Evolutionary conservation across 2,888 invertebrate species (phyloP).

Genomic region (Lycaena phlaeas): DNA sequence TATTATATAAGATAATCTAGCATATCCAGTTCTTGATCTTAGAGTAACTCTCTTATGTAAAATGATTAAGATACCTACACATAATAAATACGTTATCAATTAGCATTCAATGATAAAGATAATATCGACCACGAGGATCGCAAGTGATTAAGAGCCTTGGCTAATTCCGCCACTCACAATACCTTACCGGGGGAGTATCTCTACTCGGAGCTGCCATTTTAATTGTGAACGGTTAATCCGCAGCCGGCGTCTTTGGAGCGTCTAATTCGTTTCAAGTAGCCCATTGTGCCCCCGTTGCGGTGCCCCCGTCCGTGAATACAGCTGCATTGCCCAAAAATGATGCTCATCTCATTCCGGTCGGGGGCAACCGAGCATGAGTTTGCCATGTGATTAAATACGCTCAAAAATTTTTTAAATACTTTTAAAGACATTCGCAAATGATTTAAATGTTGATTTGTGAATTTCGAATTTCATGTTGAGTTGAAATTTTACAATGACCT

Average conservation of each 20-base stretch:
- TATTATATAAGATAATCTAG: no score
- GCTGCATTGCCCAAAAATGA: constrained; percentile 29
- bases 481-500: no score
- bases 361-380: constrained; percentile 2
- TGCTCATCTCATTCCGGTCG: constrained; percentile 15
- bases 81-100: no score
- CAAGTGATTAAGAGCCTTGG: constrained; percentile 20
- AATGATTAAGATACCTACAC: no score
- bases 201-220: constrained; percentile 36
- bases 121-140: no score
- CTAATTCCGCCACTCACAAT: constrained; percentile 29
- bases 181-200: constrained; percentile 33
- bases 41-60: no score
- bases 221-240: constrained; percentile 52
- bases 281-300: constrained; percentile 32
- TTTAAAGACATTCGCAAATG: no score
- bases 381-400: neutral
- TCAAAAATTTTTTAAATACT: no score
- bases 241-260: constrained; percentile 42
- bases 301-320: constrained; percentile 28
- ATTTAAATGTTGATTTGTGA: no score
- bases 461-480: no score
- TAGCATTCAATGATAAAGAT: no score
- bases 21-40: no score
- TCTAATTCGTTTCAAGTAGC: constrained; percentile 55